These are phyloP conservation scores for Microchirus variegatus DNA, from an alignment of 2,797 vertebrate genomes.

Conservation along the genomic window DNA sequence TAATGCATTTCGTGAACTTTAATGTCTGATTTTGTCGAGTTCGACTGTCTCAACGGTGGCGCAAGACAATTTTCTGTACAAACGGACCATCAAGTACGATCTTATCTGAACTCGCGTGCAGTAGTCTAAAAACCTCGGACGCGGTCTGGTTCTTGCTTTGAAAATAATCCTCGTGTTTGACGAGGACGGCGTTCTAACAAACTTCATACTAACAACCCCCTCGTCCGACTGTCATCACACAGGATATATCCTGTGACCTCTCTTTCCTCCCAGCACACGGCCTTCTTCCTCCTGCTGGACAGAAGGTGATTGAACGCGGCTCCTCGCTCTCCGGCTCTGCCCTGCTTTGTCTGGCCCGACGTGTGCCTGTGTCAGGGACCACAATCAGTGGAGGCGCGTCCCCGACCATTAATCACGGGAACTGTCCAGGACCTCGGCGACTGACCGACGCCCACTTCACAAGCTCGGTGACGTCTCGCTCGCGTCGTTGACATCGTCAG, in stretches of 20 bases:
- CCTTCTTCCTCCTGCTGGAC: constrained; percentile 63
- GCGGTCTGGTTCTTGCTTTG: too few relatives aligned
- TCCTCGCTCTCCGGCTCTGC: constrained; percentile 74
- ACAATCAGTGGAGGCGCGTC: constrained; percentile 81
- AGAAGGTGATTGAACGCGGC: constrained; percentile 80
- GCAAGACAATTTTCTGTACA: too few relatives aligned
- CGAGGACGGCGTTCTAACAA: too few relatives aligned
- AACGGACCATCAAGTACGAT: too few relatives aligned
- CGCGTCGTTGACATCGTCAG: constrained; percentile 36
- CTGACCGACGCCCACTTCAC: constrained; percentile 51
- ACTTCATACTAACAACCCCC: too few relatives aligned
- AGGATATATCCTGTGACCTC: constrained; percentile 71
- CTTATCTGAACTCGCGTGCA: too few relatives aligned
- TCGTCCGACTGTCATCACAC: constrained; percentile 54
- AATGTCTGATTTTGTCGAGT: too few relatives aligned
- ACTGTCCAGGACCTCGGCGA: constrained; percentile 49
- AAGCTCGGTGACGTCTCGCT: constrained; percentile 52
- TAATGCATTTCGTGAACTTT: too few relatives aligned
- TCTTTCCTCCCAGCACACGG: constrained; percentile 47
- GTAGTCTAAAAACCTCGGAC: too few relatives aligned
- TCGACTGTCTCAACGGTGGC: too few relatives aligned
- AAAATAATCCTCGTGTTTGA: too few relatives aligned
- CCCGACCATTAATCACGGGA: constrained; percentile 81
- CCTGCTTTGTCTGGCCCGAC: constrained; percentile 77
- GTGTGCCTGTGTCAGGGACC: constrained; percentile 80